These are phyloP conservation scores for Tachypleus tridentatus DNA, from an alignment of 1,140 invertebrate species.

Conservation along the genomic window DNA sequence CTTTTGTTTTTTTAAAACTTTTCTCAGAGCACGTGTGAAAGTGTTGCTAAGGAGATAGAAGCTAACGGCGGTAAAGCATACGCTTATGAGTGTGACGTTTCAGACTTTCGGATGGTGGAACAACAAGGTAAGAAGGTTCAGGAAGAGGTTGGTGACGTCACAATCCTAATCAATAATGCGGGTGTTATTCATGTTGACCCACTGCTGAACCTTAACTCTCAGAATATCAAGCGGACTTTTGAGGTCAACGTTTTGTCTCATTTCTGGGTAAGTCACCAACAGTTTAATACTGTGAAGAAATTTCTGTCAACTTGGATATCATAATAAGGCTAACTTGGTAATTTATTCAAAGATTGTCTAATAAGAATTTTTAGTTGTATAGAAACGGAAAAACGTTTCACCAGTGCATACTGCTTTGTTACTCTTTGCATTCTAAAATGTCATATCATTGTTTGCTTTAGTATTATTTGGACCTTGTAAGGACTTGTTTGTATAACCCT, in stretches of 20 bases:
- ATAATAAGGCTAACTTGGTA: no score
- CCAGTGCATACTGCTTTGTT: no score
- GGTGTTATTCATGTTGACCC: slow-evolving; percentile 72
- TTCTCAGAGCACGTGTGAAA: slow-evolving; percentile 9
- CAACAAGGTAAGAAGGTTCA: slow-evolving; percentile 14
- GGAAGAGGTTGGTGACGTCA: slow-evolving; percentile 27
- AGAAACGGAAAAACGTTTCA: no score
- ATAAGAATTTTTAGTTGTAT: no score
- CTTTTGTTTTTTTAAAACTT: neutral
- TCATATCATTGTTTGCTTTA: no score
- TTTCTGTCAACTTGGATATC: slow-evolving; percentile 47
- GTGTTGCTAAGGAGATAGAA: slow-evolving; percentile 19
- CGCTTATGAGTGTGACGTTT: slow-evolving; percentile 42
- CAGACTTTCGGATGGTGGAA: slow-evolving; percentile 17
- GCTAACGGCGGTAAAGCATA: slow-evolving; percentile 22
- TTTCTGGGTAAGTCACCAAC: slow-evolving; percentile 48
- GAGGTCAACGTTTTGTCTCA: slow-evolving; percentile 70
- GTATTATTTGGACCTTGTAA: no score
- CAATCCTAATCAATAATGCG: slow-evolving; percentile 71
- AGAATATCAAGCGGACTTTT: slow-evolving; percentile 53
- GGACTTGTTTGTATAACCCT: no score
- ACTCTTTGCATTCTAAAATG: no score
- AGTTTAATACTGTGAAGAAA: slow-evolving; percentile 44
- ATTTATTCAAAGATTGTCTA: no score
- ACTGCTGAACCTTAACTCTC: slow-evolving; percentile 48